Conservation (phyloP, 1,140 invertebrate genomes). For the Rhizoglyphus robini region DNA sequence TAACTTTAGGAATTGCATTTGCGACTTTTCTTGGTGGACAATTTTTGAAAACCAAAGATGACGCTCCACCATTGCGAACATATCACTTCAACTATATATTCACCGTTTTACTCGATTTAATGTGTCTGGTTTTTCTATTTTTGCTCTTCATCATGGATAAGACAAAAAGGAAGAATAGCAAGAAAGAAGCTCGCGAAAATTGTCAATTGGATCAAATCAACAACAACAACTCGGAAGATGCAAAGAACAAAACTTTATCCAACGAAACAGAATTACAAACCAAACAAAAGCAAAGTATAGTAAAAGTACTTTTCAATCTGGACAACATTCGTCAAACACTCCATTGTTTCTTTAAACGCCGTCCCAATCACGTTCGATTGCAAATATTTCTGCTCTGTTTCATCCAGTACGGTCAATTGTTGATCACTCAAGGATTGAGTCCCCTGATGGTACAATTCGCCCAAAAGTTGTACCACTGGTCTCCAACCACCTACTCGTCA, state of each 20-base stretch:
- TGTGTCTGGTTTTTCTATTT: neutral
- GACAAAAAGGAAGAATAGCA: too few relatives aligned
- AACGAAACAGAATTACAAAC: too few relatives aligned
- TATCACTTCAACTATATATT: neutral
- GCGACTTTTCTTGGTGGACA: neutral
- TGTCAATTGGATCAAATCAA: neutral
- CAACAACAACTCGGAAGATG: neutral
- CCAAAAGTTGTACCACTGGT: neutral
- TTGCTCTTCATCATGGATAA: too few relatives aligned
- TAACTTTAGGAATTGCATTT: neutral
- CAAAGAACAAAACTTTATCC: too few relatives aligned
- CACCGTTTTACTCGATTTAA: neutral
- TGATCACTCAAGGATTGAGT: neutral
- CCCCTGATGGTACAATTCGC: neutral
- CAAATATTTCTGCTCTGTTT: neutral
- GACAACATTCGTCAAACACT: slow-evolving; percentile 1
- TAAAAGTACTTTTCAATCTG: neutral
- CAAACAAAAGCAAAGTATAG: too few relatives aligned
- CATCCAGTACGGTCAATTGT: neutral
- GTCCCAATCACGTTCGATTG: neutral
- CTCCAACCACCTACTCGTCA: neutral
- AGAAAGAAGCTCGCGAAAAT: too few relatives aligned
- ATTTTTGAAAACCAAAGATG: neutral
- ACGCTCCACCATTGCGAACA: neutral
- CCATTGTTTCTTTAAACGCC: neutral